Evolutionary conservation across 2,113 vertebrate genomes (phyloP), one percentile per base, ranked within the genome.

Genomic region (Casuarius casuarius): DNA sequence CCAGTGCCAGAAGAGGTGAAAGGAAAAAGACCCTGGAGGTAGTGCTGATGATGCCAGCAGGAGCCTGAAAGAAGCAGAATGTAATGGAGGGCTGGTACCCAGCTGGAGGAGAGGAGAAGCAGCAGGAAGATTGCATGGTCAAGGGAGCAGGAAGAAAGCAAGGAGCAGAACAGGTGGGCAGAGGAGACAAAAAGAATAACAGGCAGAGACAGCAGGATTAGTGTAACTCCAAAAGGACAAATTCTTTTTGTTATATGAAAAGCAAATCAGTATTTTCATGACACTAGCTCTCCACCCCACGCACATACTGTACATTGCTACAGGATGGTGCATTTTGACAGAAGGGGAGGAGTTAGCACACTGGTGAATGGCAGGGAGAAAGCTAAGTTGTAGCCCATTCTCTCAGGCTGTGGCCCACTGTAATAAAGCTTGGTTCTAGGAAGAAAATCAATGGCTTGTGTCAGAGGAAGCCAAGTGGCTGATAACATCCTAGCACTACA

Each of bases 121-220:
- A 79, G 66, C 52, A 87, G 75, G 58, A 93, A 67, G 70, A 84
- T 21, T 66, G 78, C 31, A 75, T 48, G 91, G 89, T 89, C 82
- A 96, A 93, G 89, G 46, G 52, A 95, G 84, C 87, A 94, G 52
- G 29, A 62, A 33, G 38, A 74, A 84, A 65, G 66, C 18, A 4
- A 91, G 66, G 58, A 92, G 56, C 76, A 90, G 86, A 95, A 73
- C 84, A 94, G 94, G 94, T 80, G 63, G 89, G 42, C n/a, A 92
- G 17, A 82, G 40, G 58, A 87, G 78, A 93, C 65, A 78, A 90
- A 93, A 93, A 65, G 68, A 94, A 5, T 84, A 97, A 87, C 75
- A 90, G 76, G 56, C 1, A 0, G 87, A 92, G 72, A 86, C 51
- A 91, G 68, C 48, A 87, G 46, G 63, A 91, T 73, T 87, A 67